Base-by-base conservation (phyloP, 2,888 invertebrate genomes). In the Ornithoptera priamus region DNA sequence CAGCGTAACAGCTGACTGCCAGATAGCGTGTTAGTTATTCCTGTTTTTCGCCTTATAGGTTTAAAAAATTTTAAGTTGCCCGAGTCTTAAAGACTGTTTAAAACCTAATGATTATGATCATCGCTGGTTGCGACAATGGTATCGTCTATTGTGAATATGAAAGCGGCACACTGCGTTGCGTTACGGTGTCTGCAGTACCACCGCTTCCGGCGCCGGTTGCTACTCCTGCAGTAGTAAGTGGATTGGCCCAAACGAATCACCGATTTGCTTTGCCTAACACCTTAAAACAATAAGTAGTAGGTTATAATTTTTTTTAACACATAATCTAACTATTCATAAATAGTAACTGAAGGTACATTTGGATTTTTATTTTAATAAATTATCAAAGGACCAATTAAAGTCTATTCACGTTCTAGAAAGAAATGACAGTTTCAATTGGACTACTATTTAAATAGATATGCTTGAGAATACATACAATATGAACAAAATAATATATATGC, bases 161-260 rank as follows among this genome's bases (percentile, higher is more conserved):
- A 65, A 30, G 65, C 71, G 5, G 15, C n/a, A 42, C 75, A 75
- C 12, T 58, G 65, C 42, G 60, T 67, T 1, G 15, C 15, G 30
- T 30, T 62, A 8, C 75, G 64, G 36, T 69, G 30, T 30, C 68
- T 66, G 63, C 76, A 75, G 59, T 75, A 76, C 75, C 75, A 74
- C 3, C 71, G 69, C 3, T 62, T 67, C 56, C 64, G 70, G 8
- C 22, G 62, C 1, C 73, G 72, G 6, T 72, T 67, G n/a, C 65
- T 63, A 1, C 70, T 60, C 24, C 72, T 64, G 18, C 72, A 69
- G 57, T 74, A 65, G 60, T 66, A 75, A 4, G 62, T 65, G 22
- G 73, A 42, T 36, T 42, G 60, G 8, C 65, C 65, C 24, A 67
- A 64, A 22, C 61, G 42, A 59, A 76, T 39, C 1, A 68, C 71